Evolutionary conservation across 2,888 invertebrate genomes (phyloP), one percentile per base, ranked within the genome.

Genomic region (Physocephala rufipes): DNA sequence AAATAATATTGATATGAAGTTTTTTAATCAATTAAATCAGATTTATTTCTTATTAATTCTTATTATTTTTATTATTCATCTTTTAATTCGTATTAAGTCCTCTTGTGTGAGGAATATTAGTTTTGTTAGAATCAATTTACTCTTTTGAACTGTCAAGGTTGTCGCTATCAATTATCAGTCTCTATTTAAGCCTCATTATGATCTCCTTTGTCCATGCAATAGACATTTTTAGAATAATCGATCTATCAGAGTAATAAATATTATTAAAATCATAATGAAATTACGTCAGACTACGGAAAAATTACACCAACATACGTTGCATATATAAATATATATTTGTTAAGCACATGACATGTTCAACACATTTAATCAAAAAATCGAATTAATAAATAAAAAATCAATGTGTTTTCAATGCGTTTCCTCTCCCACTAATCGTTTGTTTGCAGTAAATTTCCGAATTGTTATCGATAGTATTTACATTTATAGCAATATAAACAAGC

Each of bases 381-480:
- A 45, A 63, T 62, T 19, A 53, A 53, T 53, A 24, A 19, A 1
- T n/a, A 2, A 53, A 53, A 53, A 53, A 2, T 21, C 16, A 65
- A 19, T 61, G 28, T 9, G n/a, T 45, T 63, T 63, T 63, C 36
- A 65, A n/a, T n/a, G 65, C 28, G 26, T 45, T 55, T 58, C 36
- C 58, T 58, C 19, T 21, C 43, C 21, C 43, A 49, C 16, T 62
- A 30, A 62, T 62, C 28, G 49, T 62, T 61, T 61, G 61, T 62
- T 68, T 62, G 49, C 61, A 21, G 26, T 61, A 62, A 21, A 61
- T 62, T 68, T 62, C 45, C 15, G 36, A 68, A 68, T 51, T 62
- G 51, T 68, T 62, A 68, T 68, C 68, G 61, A 49, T 51, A 51
- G 30, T 26, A 51, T 53, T 59, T 67, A 45, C 58, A 58, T 62